Base-by-base conservation (phyloP, 1,140 invertebrate species). In the Drosophila trapezifrons region DNA sequence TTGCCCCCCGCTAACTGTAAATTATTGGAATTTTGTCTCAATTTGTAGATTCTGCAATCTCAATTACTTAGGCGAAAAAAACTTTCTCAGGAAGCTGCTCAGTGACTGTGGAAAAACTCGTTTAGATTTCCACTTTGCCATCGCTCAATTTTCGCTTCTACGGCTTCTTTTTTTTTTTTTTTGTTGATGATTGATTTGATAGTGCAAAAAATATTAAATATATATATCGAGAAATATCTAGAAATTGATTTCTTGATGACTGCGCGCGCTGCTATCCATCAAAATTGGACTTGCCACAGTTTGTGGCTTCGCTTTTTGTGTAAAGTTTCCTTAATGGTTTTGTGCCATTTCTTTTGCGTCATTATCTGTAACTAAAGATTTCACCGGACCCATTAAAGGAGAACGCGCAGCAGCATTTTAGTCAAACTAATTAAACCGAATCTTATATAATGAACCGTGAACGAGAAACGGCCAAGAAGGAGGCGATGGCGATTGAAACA, bases 361-460 rank as follows among this genome's bases (percentile, higher is more conserved):
- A 84, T 84, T 84, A 80, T 49, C 66, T 49, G 65, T 32, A 62
- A 76, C 80, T 70, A 49, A 38, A 67, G 76, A 85, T 84, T 84
- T 84, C 81, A 62, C 73, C 78, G 43, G 13, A 78, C 52, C 78
- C 80, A 83, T 83, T 83, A 83, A 80, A 73, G 52, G 46, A 65
- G 66, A 75, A 70, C 54, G 64, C 64, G 74, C 73, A 58, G 74
- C 73, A 58, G 57, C 32, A 76, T 58, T 66, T 78, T 76, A 62
- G 63, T 62, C 54, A 67, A 81, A 82, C 64, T 87, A 86, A 86
- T 86, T 86, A 82, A 82, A 78, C 57, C 70, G 55, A 76, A 65
- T 64, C 78, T 86, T 86, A 86, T 73, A 82, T 82, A 87, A 86
- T 86, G 78, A 78, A 82, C 57, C 78, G 60, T 87, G 70, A 82